Evolutionary conservation across 2,888 invertebrate species (phyloP).

Genomic region (Gastracanthus pulcherrimus): DNA sequence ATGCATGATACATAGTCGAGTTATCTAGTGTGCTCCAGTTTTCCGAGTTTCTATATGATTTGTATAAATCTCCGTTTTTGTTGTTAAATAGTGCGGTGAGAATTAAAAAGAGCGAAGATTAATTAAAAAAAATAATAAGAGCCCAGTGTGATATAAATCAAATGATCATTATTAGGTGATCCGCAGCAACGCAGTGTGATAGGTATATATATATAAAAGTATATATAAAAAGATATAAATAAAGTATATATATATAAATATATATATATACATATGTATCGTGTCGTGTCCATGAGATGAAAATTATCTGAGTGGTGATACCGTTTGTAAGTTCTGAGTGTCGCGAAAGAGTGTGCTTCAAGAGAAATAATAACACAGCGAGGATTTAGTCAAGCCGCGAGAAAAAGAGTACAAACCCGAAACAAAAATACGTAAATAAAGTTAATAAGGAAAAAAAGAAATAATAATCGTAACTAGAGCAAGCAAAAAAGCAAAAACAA

Average conservation of each 20-base stretch:
- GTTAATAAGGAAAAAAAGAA: background rate
- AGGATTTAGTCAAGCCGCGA: slow-evolving; percentile 53
- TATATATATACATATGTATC: slow-evolving; percentile 45
- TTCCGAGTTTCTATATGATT: slow-evolving; percentile 60
- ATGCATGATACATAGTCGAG: slow-evolving; percentile 45
- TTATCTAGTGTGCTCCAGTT: slow-evolving; percentile 70
- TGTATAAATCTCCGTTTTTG: slow-evolving; percentile 24
- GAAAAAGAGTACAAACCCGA: slow-evolving; percentile 54
- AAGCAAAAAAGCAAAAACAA: slow-evolving; percentile 39
- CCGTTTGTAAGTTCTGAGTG: slow-evolving; percentile 59
- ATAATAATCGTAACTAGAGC: background rate
- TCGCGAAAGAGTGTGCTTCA: slow-evolving; percentile 61
- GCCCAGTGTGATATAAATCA: slow-evolving; percentile 71
- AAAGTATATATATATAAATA: slow-evolving; percentile 51
- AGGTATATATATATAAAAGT: slow-evolving; percentile 62
- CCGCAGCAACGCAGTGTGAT: slow-evolving; percentile 58
- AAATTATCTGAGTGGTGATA: slow-evolving; percentile 51
- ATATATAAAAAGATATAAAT: slow-evolving; percentile 56
- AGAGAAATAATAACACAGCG: no score
- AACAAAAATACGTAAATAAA: slow-evolving; percentile 11
- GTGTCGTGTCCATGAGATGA: slow-evolving; percentile 57
- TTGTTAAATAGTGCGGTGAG: slow-evolving; percentile 57
- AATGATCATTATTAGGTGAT: slow-evolving; percentile 58
- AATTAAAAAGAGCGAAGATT: slow-evolving; percentile 24
- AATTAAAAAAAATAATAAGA: slow-evolving; percentile 49